Percentiles rank a stretch among this genome's conserved stretches.
These are phyloP conservation scores for Drosophila rellima DNA, from an alignment of 2,888 invertebrate genomes.

Conservation along the genomic window DNA sequence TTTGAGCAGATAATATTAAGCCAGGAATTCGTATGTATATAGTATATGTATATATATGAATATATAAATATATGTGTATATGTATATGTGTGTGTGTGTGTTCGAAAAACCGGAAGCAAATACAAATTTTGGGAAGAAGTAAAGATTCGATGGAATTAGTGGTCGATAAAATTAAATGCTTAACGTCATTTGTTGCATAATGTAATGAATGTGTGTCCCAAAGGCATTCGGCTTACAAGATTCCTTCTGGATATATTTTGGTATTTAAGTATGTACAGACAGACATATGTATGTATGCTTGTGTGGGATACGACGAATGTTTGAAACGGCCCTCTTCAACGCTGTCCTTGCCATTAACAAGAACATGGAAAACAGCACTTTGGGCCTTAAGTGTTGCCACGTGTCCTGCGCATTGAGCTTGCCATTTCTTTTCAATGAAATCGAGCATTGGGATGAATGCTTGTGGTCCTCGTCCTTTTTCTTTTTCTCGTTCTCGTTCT, in stretches of 20 bases:
- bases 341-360: conserved; percentile 39
- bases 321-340: conserved; percentile 4
- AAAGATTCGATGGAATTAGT: conserved; percentile 16
- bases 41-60: neutral
- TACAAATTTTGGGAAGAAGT: neutral
- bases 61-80: too few relatives aligned
- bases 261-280: neutral
- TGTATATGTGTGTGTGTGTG: conserved; percentile 1
- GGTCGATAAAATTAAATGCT: conserved; percentile 16
- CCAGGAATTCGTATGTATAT: neutral
- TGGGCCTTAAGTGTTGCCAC: conserved; percentile 63
- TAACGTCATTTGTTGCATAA: conserved; percentile 15
- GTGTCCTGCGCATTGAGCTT: conserved; percentile 43
- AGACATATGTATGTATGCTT: neutral
- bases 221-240: conserved; percentile 15
- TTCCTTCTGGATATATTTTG: conserved; percentile 4
- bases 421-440: conserved; percentile 29
- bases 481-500: conserved; percentile 20
- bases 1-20: neutral
- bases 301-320: neutral
- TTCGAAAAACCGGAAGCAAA: neutral
- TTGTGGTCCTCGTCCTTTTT: conserved; percentile 18
- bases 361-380: conserved; percentile 67
- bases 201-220: neutral
- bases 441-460: conserved; percentile 9